Percentiles rank a stretch among this genome's conserved stretches.
phyloP scores from a whole-genome alignment of 2,888 invertebrate genomes.

The Clitarchus hookeri region DNA sequence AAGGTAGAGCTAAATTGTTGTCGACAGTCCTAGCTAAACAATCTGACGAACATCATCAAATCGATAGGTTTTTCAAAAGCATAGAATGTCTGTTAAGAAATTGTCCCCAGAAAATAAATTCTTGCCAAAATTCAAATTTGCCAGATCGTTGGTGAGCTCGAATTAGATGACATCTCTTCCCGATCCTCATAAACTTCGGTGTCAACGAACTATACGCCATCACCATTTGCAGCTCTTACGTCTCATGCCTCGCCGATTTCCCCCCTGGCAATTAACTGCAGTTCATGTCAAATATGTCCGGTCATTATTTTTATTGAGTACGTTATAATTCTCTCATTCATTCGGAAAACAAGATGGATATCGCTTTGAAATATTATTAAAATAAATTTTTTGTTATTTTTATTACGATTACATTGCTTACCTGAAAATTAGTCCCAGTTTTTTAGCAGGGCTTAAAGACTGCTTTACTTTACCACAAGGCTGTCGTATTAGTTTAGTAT shows the following conservation, averaged over 20 bases:
- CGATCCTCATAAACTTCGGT: not conserved
- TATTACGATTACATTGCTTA: not conserved
- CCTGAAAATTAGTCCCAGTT: not conserved
- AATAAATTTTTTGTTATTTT: no score
- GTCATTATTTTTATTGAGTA: not conserved
- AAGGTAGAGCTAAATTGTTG: not conserved
- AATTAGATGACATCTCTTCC: conserved; percentile 11
- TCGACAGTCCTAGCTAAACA: not conserved
- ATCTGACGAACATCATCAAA: not conserved
- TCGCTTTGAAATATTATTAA: not conserved
- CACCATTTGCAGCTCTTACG: no score
- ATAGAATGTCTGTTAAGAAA: not conserved
- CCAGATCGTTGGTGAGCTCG: conserved; percentile 15
- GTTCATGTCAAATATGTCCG: not conserved
- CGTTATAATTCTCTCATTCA: no score
- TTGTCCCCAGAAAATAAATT: conserved; percentile 5
- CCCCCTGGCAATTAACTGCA: not conserved
- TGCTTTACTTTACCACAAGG: not conserved
- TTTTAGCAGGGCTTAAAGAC: conserved; percentile 15
- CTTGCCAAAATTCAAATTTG: not conserved
- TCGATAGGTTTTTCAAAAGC: conserved; percentile 16
- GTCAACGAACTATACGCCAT: no score
- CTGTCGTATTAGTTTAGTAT: no score
- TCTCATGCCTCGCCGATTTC: not conserved
- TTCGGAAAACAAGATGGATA: not conserved